Conservation (phyloP, 2,797 vertebrate species). For the Carapus acus region DNA sequence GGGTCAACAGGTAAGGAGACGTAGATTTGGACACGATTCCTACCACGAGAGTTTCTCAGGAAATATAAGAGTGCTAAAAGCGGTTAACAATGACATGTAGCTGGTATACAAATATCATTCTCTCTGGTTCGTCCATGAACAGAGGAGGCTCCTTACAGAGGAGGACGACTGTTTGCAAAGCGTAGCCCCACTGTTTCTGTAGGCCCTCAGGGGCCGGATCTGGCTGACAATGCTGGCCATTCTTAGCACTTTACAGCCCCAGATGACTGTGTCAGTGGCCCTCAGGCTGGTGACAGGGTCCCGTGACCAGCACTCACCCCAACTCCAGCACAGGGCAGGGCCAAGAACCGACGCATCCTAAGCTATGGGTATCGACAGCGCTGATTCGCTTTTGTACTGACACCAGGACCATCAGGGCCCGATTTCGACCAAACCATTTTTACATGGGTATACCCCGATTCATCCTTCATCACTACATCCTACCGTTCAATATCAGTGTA, state of each 20-base stretch:
- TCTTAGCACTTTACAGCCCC: constrained; percentile 71
- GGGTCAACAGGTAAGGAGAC: too few species aligned
- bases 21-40: too few species aligned
- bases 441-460: background rate
- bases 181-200: constrained; percentile 68
- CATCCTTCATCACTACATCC: too few species aligned
- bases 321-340: constrained; percentile 36
- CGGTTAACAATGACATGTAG: constrained; percentile 47
- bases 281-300: constrained; percentile 69
- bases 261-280: constrained; percentile 72
- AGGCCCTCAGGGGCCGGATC: constrained; percentile 65
- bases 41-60: too few species aligned
- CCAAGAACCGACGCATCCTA: constrained; percentile 30
- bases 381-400: constrained; percentile 8
- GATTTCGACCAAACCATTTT: background rate
- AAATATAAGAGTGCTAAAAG: constrained; percentile 3
- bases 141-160: constrained; percentile 69
- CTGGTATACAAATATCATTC: constrained; percentile 64
- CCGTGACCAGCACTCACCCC: constrained; percentile 68
- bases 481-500: too few species aligned
- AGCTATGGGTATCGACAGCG: constrained; percentile 7
- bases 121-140: constrained; percentile 63
- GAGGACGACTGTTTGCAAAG: constrained; percentile 68
- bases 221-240: constrained; percentile 71
- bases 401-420: background rate